Base-by-base conservation (phyloP, 1,140 invertebrate genomes). In the Drosophila subpulchrella region DNA sequence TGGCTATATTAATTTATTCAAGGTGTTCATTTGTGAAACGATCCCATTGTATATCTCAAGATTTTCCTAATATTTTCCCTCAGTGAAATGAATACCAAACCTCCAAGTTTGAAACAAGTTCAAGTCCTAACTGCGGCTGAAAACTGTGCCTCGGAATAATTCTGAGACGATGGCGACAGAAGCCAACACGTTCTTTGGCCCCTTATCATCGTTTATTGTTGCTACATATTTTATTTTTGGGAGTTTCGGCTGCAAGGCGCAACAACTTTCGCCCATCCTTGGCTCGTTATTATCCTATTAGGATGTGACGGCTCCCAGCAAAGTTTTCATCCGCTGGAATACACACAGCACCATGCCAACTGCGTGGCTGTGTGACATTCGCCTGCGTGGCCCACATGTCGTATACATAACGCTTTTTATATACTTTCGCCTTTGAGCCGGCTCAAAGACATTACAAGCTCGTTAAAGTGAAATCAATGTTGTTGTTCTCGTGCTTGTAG, bases 391-490 rank as follows among this genome's bases (percentile, higher is more conserved):
- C 72, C 78, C 81, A 84, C 81, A 84, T 84, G 81, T 80, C 81
- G 81, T 82, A 88, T 86, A 85, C 81, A 85, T 77, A 85, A 86
- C 71, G 83, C 78, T 75, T 70, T 88, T 89, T 86, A 86, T 83
- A 76, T 88, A 83, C 83, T 89, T 78, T 79, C 75, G 79, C 76
- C 83, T 79, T 83, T 77, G 75, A 77, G 75, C 62, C 75, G 56
- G 62, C 75, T 77, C 75, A 53, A 70, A 82, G 83, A 86, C 83
- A 86, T 86, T 86, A 86, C 83, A 86, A 86, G 83, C 83, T 86
- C 83, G 83, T 86, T 86, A 86, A 86, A 86, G 83, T 86, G 83
- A 86, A 86, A 86, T 86, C 83, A 88, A 86, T 86, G 83, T 86
- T 82, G 83, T 83, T 82, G 55, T 67, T 48, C 60, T 71, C 70